Conservation (phyloP, 2,888 invertebrate species). For the Cerastis rubricosa region DNA sequence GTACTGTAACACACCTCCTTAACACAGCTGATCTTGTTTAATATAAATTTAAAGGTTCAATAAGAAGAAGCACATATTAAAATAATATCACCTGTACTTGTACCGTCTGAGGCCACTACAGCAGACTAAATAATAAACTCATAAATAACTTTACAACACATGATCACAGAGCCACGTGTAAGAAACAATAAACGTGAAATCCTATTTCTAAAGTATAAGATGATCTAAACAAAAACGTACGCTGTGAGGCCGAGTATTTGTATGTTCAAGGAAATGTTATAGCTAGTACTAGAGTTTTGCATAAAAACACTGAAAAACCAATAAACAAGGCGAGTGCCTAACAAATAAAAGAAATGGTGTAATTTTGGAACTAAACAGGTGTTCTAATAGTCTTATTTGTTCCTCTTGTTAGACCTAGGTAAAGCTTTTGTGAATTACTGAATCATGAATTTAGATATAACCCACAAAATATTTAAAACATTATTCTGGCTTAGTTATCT, state of each 20-base stretch:
- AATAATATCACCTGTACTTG: conserved; percentile 20
- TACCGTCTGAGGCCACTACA: conserved; percentile 23
- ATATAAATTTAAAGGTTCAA: not conserved
- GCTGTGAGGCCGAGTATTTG: conserved; percentile 38
- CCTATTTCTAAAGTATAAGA: conserved; percentile 41
- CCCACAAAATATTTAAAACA: not conserved
- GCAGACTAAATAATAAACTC: conserved; percentile 59
- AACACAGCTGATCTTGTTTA: not conserved
- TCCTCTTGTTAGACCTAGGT: conserved; percentile 25
- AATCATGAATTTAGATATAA: not conserved
- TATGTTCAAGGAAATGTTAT: conserved; percentile 43
- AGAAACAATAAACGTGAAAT: conserved; percentile 56
- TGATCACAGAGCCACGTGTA: conserved; percentile 40
- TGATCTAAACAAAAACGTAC: conserved; percentile 51
- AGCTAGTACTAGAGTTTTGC: conserved; percentile 31
- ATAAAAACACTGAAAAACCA: conserved; percentile 35
- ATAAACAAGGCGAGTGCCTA: conserved; percentile 36
- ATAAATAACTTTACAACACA: conserved; percentile 48
- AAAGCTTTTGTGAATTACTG: not conserved
- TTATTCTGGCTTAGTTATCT: not conserved
- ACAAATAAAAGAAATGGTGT: conserved; percentile 28
- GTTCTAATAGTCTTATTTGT: conserved; percentile 28
- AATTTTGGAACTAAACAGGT: conserved; percentile 39
- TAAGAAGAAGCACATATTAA: not conserved
- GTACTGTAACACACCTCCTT: not conserved